Base-by-base conservation (phyloP, 1,140 invertebrate species). In the Leguminivora glycinivorella region DNA sequence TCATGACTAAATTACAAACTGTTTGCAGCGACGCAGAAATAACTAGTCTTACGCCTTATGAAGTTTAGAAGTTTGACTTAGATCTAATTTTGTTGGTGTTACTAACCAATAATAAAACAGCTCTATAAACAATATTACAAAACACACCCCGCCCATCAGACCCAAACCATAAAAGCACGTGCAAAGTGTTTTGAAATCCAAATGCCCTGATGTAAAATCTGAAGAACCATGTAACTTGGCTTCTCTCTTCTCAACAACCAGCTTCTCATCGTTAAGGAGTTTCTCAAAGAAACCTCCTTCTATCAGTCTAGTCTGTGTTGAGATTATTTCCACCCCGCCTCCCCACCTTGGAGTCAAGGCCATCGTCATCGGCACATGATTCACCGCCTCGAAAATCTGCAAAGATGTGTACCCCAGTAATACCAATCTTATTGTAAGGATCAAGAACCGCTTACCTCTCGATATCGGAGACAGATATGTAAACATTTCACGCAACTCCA, bases 331-430 rank as follows among this genome's bases (percentile, higher is more conserved):
- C 10, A 71, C 73, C 12, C 76, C 71, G 9, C 74, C 83, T n/a
- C 79, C 75, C 84, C 85, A 88, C 9, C 82, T 80, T 2, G 80
- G 78, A 2, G 84, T 73, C 78, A 87, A 79, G 26, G 72, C 76
- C 47, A 78, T 70, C 70, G 76, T 76, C 14, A 63, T 43, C 1
- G 74, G 71, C 12, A 77, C 14, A 66, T 40, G 72, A 14, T 73
- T 72, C 1, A 81, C 72, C 14, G 71, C 75, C 19, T 81, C 70
- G 3, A 88, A 69, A 58, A 82, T 68, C 56, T 84, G 80, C n/a
- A 84, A 38, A 6, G 69, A 68, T 43, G 12, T 43, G 6, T 74
- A 38, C 6, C 56, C 52, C 22, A 47, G 56, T 5, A 80, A 14
- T n/a, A 77, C 68, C 4, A 74, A 12, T 19, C 25, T 68, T 40